Conservation (phyloP, 2,113 vertebrate species). For the Gasterosteus aculeatus region DNA sequence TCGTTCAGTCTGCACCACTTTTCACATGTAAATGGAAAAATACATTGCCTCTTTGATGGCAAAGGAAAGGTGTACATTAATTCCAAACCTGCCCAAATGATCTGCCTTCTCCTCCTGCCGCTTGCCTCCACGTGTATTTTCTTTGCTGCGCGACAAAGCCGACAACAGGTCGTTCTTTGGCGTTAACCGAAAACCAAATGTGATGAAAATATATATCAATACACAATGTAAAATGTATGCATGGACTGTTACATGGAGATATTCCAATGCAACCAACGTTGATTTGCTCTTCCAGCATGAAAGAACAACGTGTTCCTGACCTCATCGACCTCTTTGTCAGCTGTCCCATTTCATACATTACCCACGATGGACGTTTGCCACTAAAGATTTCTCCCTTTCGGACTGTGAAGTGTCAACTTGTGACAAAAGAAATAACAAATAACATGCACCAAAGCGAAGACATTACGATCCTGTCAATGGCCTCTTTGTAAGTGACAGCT, state of each 20-base stretch:
- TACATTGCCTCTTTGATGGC: slow-evolving; percentile 22
- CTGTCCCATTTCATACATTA: slow-evolving; percentile 16
- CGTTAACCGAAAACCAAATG: not conserved
- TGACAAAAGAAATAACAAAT: slow-evolving; percentile 6
- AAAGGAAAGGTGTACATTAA: not conserved
- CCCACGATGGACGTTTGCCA: slow-evolving; percentile 13
- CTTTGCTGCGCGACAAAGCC: not conserved
- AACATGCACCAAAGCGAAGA: slow-evolving; percentile 28
- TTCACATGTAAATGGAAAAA: slow-evolving; percentile 33
- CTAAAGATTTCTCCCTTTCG: slow-evolving; percentile 2
- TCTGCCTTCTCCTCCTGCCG: not conserved
- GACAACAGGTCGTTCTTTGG: not conserved
- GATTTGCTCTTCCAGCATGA: not conserved
- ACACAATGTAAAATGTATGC: no score
- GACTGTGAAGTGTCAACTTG: slow-evolving; percentile 10
- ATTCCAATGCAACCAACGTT: not conserved
- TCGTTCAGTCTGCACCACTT: not conserved
- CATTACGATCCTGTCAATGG: slow-evolving; percentile 16
- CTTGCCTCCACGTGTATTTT: not conserved
- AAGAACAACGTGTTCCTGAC: not conserved
- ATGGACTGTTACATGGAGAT: not conserved
- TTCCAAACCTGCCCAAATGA: not conserved
- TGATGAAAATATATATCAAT: not conserved
- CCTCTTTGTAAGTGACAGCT: slow-evolving; percentile 36
- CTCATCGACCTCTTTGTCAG: not conserved